Base-by-base conservation (phyloP, 2,797 vertebrate genomes). In the Zalophus californianus region DNA sequence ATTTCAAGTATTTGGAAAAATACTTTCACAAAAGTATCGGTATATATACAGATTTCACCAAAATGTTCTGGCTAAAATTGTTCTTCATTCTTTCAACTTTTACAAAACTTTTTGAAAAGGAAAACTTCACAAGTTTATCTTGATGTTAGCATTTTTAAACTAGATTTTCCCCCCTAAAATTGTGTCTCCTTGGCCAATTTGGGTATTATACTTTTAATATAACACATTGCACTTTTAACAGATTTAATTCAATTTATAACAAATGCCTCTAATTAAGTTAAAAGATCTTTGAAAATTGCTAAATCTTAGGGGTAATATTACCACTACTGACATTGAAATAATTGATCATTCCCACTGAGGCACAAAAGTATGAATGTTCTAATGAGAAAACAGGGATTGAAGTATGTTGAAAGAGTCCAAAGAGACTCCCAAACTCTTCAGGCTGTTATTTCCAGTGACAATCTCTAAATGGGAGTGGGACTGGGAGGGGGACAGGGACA, bases 341-440 rank as follows among this genome's bases (percentile, higher is more conserved):
- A 98, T 98, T 97, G 97, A 97, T 97, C 97, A 97, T 98, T 97
- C 91, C 97, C 95, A 97, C 97, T 85, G 97, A 97, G 97, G 97
- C 97, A 95, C 92, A 44, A 97, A 98, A 41, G 14, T 35, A 70
- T 64, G 78, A 90, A 94, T 94, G 96, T 98, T 96, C 97, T 97
- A 97, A 97, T 97, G 96, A 98, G 97, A 96, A 98, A 98, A 97
- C 85, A 98, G 1, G 5, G 89, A 97, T 96, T 92, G 32, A 97
- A 98, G 97, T 86, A 38, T 90, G 96, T 93, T 93, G 89, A 98
- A 98, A 97, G 98, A 98, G 98, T 98, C 98, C 95, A 97, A 99
- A 98, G 98, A 98, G 95, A 97, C 98, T 97, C 97, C 98, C 97
- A 94, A 98, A 98, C 98, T 98, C 98, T 98, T 98, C 97, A 96